phyloP scores from a whole-genome alignment of 2,113 vertebrate species.

The Bathybates hornii region DNA sequence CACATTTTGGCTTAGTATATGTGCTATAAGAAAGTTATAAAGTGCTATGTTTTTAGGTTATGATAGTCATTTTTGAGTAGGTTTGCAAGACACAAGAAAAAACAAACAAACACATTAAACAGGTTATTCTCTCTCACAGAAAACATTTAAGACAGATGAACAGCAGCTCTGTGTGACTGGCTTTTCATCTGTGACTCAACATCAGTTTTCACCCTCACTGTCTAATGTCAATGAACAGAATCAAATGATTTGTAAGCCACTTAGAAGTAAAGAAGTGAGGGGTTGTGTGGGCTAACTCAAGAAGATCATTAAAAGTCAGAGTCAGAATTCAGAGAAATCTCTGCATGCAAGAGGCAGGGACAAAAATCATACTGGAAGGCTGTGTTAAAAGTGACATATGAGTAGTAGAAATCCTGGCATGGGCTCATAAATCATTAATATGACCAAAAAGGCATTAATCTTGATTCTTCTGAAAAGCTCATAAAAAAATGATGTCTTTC shows the following conservation, averaged over 20 bases:
- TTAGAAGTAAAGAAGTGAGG: neutral
- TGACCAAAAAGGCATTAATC: neutral
- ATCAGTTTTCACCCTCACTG: neutral
- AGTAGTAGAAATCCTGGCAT: neutral
- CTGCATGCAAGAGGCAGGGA: neutral
- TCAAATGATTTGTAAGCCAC: neutral
- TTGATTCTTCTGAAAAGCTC: neutral
- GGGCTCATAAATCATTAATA: neutral
- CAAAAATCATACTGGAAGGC: neutral
- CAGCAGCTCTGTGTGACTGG: neutral
- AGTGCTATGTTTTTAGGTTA: neutral
- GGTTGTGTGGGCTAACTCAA: neutral
- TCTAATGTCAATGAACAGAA: neutral
- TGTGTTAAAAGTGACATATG: neutral
- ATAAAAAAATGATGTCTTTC: neutral
- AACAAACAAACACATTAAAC: neutral
- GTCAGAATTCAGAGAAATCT: neutral
- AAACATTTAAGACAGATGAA: neutral
- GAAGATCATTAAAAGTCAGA: neutral
- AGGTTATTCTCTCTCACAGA: neutral
- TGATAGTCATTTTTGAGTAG: neutral
- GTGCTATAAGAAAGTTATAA: neutral
- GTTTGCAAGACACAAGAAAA: neutral
- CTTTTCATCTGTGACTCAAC: neutral
- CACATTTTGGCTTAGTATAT: neutral